Evolutionary conservation across 2,888 invertebrate species (phyloP).

Genomic region (Ophonus ardosiacus): DNA sequence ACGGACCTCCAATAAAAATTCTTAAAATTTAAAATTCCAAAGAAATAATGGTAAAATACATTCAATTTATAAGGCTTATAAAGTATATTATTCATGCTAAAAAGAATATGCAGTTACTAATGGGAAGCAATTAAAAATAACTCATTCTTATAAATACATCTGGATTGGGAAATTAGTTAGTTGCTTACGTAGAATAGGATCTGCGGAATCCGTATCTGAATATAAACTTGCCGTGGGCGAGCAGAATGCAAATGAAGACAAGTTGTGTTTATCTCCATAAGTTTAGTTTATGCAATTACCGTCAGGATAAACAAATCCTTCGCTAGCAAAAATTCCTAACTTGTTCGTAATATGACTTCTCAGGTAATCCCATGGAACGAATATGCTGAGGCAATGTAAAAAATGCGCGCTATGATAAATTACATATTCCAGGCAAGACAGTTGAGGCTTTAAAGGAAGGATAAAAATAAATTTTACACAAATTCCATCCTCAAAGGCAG

Average conservation of each 20-base stretch:
- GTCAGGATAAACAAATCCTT: slow-evolving; percentile 23
- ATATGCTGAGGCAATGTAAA: slow-evolving; percentile 36
- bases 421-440: slow-evolving; percentile 51
- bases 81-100: too few species aligned
- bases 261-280: slow-evolving; percentile 33
- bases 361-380: slow-evolving; percentile 36
- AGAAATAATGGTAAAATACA: too few species aligned
- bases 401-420: slow-evolving; percentile 50
- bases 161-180: neutral
- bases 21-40: too few species aligned
- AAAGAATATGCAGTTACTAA: neutral
- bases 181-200: neutral
- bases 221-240: neutral
- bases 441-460: slow-evolving; percentile 53
- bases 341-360: slow-evolving; percentile 39
- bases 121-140: neutral
- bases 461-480: slow-evolving; percentile 58
- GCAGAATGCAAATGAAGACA: slow-evolving; percentile 7
- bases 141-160: neutral
- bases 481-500: slow-evolving; percentile 20
- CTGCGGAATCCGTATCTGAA: neutral
- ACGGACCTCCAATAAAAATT: too few species aligned
- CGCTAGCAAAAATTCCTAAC: slow-evolving; percentile 33
- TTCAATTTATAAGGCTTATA: too few species aligned
- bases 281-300: slow-evolving; percentile 38